Evolutionary conservation across 1,140 invertebrate species (phyloP).

Genomic region (Pararge aegeria): DNA sequence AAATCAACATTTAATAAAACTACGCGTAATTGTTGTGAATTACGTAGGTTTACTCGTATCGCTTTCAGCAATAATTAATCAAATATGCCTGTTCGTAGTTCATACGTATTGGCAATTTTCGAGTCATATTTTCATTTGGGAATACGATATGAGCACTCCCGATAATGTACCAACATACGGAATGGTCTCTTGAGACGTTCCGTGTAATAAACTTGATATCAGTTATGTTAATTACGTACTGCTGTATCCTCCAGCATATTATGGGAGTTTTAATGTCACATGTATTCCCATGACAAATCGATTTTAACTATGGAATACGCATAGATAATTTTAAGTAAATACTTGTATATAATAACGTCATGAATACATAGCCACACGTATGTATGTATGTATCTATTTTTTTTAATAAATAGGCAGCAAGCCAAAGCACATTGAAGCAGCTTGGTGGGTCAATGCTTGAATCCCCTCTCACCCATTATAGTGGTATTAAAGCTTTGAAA

Average conservation of each 20-base stretch:
- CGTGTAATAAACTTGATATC: slow-evolving; percentile 3
- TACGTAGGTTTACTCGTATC: not conserved
- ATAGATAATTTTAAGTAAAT: too few relatives aligned
- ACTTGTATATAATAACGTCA: too few relatives aligned
- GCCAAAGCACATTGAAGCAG: too few relatives aligned
- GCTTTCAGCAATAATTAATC: slow-evolving; percentile 1
- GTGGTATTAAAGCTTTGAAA: too few relatives aligned
- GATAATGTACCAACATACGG: not conserved
- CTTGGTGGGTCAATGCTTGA: too few relatives aligned
- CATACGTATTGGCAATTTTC: slow-evolving; percentile 6
- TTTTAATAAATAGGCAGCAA: too few relatives aligned
- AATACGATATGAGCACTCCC: slow-evolving; percentile 3
- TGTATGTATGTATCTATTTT: too few relatives aligned
- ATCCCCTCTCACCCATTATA: too few relatives aligned
- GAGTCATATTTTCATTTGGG: slow-evolving; percentile 9
- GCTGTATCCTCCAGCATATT: too few relatives aligned
- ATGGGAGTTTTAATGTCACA: not conserved
- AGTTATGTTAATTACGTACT: slow-evolving; percentile 5
- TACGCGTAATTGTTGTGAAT: too few relatives aligned
- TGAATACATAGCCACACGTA: too few relatives aligned
- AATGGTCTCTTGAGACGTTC: slow-evolving; percentile 1
- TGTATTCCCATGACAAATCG: not conserved
- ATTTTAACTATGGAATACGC: not conserved
- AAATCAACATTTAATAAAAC: too few relatives aligned
- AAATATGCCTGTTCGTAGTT: not conserved